phyloP scores from a whole-genome alignment of 2,888 invertebrate genomes.

The Philereme transversata region DNA sequence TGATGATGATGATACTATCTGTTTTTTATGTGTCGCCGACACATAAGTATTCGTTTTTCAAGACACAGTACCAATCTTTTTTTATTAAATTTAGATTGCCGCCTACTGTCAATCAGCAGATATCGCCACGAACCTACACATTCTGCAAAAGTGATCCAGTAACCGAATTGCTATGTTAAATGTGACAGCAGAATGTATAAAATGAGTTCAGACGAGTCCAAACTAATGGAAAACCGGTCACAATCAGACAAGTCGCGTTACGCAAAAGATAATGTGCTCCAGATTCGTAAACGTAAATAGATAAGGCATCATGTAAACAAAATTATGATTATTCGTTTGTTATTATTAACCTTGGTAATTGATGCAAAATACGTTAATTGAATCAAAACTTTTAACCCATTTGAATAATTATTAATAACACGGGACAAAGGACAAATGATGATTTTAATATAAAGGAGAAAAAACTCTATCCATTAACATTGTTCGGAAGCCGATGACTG shows the following conservation, averaged over 20 bases:
- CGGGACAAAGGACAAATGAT: no score
- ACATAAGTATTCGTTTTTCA: no score
- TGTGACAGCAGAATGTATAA: not conserved
- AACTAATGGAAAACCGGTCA: slow-evolving; percentile 41
- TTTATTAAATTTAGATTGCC: no score
- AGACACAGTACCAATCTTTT: no score
- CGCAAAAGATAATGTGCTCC: slow-evolving; percentile 52
- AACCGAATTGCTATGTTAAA: no score
- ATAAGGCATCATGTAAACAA: slow-evolving; percentile 37
- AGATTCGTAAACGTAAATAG: slow-evolving; percentile 46
- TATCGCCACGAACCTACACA: no score
- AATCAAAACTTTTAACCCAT: not conserved
- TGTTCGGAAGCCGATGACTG: not conserved
- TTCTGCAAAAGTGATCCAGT: no score
- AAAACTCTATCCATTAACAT: no score
- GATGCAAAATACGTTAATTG: slow-evolving; percentile 7
- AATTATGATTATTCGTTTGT: slow-evolving; percentile 31
- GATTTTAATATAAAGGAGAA: no score
- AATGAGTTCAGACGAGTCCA: slow-evolving; percentile 28
- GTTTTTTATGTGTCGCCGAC: no score
- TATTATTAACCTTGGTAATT: slow-evolving; percentile 31
- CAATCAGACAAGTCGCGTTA: slow-evolving; percentile 43
- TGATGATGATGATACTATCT: no score
- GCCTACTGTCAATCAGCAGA: no score
- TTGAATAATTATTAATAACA: not conserved